Evolutionary conservation across 2,888 invertebrate genomes (phyloP).

Genomic region (Oeneis ivallda): DNA sequence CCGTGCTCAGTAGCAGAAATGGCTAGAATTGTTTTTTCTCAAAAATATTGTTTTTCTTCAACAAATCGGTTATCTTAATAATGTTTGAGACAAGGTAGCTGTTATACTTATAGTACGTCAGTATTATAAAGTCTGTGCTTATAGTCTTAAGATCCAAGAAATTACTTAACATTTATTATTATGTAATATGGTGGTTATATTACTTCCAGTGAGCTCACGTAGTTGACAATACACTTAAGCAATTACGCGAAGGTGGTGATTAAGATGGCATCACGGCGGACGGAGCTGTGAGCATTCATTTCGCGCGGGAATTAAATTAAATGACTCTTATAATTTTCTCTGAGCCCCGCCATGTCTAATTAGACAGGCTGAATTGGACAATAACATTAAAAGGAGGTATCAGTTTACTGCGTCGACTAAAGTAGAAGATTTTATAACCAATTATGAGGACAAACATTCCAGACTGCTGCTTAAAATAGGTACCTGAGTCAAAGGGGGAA

Average conservation of each 20-base stretch:
- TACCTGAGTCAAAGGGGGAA: neutral
- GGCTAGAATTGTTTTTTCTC: too few relatives aligned
- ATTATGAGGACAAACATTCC: neutral
- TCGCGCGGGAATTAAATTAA: constrained; percentile 22
- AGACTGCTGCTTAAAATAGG: neutral
- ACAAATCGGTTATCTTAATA: too few relatives aligned
- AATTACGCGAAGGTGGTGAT: constrained; percentile 14
- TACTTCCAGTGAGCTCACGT: neutral
- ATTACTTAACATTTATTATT: too few relatives aligned
- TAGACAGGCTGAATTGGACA: neutral
- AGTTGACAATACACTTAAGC: constrained; percentile 9
- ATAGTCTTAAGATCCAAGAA: too few relatives aligned
- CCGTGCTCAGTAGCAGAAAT: too few relatives aligned
- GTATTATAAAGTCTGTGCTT: too few relatives aligned
- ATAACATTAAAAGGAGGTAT: neutral
- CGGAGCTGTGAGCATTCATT: constrained; percentile 7
- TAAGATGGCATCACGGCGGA: constrained; percentile 11
- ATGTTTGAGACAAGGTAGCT: too few relatives aligned
- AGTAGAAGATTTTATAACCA: neutral
- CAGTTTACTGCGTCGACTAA: neutral
- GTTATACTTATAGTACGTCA: too few relatives aligned
- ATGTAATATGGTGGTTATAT: constrained; percentile 3
- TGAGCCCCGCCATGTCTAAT: neutral
- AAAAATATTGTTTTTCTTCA: too few relatives aligned
- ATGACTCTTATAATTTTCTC: constrained; percentile 20